Percentiles rank a stretch among this genome's conserved stretches.
These are phyloP conservation scores for Sialia sialis DNA, from an alignment of 2,113 vertebrate genomes.

Conservation along the genomic window DNA sequence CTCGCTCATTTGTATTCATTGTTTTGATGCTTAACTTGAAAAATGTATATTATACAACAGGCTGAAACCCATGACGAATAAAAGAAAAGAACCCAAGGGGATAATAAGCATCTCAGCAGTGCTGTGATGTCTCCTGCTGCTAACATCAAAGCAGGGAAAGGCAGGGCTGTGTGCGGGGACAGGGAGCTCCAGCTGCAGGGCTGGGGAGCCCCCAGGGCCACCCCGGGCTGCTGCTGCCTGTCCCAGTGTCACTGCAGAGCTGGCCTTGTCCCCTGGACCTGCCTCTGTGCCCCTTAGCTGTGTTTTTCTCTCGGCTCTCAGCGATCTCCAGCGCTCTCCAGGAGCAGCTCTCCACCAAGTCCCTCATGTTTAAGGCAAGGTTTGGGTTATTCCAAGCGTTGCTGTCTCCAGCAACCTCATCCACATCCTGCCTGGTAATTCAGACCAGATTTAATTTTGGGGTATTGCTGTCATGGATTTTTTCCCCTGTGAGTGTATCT, in stretches of 20 bases:
- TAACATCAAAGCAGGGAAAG: background rate
- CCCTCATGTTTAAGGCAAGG: background rate
- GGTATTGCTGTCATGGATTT: background rate
- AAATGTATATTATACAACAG: constrained; percentile 23
- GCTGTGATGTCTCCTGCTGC: constrained; percentile 20
- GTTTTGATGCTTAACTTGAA: constrained; percentile 65
- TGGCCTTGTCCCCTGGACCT: background rate
- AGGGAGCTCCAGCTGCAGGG: background rate
- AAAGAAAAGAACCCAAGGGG: constrained; percentile 42
- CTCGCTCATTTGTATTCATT: constrained; percentile 49
- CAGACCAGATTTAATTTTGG: background rate
- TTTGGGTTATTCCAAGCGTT: background rate
- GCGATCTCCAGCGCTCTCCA: rapidly evolving
- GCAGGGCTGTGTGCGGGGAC: background rate
- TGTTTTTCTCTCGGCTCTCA: no score
- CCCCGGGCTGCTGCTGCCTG: background rate
- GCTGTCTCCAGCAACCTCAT: background rate
- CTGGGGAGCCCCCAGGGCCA: no score
- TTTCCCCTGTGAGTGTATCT: background rate
- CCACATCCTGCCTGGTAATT: background rate
- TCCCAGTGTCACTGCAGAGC: rapidly evolving
- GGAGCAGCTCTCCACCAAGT: background rate
- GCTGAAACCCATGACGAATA: constrained; percentile 29
- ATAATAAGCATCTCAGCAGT: constrained; percentile 12
- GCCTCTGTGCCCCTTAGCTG: no score